Conservation (phyloP, 2,113 vertebrate genomes). For the Ellobius talpinus region DNA sequence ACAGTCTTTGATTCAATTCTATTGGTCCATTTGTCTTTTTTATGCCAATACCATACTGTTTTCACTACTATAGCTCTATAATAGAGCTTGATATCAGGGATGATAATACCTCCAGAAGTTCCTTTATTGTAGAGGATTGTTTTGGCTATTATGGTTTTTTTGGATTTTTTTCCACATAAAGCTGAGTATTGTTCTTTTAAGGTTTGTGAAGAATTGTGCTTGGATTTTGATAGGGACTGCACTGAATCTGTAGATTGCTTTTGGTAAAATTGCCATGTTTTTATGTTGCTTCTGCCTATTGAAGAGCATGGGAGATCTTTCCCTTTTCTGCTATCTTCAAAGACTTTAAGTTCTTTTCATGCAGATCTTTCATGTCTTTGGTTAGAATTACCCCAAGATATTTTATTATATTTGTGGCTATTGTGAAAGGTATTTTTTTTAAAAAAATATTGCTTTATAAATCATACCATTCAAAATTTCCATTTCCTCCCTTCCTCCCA, state of each 20-base stretch:
- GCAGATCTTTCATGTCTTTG: neutral
- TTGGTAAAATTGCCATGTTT: neutral
- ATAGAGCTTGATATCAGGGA: neutral
- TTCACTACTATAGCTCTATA: neutral
- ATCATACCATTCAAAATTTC: no score
- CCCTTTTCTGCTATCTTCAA: neutral
- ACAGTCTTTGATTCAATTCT: neutral
- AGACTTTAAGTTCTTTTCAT: neutral
- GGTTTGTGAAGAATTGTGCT: neutral
- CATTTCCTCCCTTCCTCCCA: no score
- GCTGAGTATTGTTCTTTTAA: neutral
- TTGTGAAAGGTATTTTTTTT: neutral
- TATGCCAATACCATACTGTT: neutral
- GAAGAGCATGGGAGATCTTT: neutral
- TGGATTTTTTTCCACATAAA: neutral
- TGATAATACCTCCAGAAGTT: neutral
- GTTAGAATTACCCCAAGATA: neutral
- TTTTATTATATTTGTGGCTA: neutral
- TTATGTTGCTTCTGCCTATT: no score
- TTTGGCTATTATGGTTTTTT: neutral
- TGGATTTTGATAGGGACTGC: neutral
- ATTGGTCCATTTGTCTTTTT: neutral
- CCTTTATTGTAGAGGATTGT: neutral
- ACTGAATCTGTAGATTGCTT: neutral
- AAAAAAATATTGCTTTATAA: no score